Base-by-base conservation (phyloP, 1,140 invertebrate species). In the Drosophila pallidifrons region DNA sequence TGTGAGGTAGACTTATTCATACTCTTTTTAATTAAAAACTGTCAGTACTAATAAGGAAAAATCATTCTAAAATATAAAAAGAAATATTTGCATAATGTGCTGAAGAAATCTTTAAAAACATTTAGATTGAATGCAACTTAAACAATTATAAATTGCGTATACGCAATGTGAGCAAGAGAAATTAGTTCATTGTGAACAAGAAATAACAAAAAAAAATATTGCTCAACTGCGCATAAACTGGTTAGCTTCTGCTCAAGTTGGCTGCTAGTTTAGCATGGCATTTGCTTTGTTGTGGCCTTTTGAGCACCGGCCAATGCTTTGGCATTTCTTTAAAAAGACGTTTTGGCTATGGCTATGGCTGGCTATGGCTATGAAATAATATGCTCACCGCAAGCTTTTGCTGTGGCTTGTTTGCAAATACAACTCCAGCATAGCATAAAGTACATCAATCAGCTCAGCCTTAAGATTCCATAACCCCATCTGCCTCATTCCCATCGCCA, bases 321-420 rank as follows among this genome's bases (percentile, higher is more conserved):
- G 46, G 76, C 28, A 79, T 82, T 83, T 82, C 67, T 72, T 75
- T 71, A 63, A 75, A 74, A 61, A 61, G 49, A 30, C 11, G 43
- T 52, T 74, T 38, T 51, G 46, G 41, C 16, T 66, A 52, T 60
- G 30, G 30, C 30, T 30, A 15, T 30, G 16, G 16, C 1, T 30
- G 4, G 45, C 59, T 61, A 51, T 61, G 49, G 58, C 43, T 79
- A 82, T 71, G 54, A 73, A 87, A 87, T 86, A 73, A 82, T 87
- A 82, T 82, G 71, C 71, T 67, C 41, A 87, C 82, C 82, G 61
- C 82, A 86, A 87, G 82, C 82, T 79, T 86, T 86, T 86, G 82
- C 82, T 87, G 82, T 87, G 82, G 82, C 83, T 87, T 87, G 58
- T 76, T 67, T 73, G 63, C 79, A 61, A 79, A 79, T 66, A 71